Evolutionary conservation across 2,113 vertebrate species (phyloP), one percentile per base, ranked within the genome.

Genomic region (Plotosus lineatus): DNA sequence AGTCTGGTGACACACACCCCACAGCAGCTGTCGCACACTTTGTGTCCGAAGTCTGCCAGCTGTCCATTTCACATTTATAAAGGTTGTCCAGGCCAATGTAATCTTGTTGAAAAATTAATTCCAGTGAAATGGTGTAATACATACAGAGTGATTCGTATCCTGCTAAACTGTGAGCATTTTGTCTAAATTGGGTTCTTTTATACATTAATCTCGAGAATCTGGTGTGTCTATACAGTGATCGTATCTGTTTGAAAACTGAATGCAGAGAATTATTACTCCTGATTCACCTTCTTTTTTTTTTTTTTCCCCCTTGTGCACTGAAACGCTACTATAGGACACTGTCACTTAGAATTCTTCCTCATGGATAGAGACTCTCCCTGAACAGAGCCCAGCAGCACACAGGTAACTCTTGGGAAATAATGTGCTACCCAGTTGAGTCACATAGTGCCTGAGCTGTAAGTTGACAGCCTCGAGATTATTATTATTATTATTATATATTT

Each of bases 401-500:
- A 66, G 78, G 74, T 63, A 82, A 58, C 75, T 83, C 78, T 44
- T 51, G 81, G 78, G 85, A 81, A 78, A 81, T 74, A 79, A 81
- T 60, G 68, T n/a, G 31, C 78, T 75, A 60, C 51, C 3, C 28
- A 48, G 55, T 83, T 77, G 56, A 81, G 81, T 53, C 66, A 72
- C 63, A 74, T 77, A 46, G 56, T 33, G 65, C 7, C 38, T 38
- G 81, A 81, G 81, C 36, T 50, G 26, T 66, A 69, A 65, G 60
- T 61, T 81, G 84, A 78, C 84, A 86, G 68, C 28, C 75, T 7
- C 17, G 23, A 77, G 60, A 74, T 83, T 60, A 86, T 81, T n/a
- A n/a, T n/a, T n/a, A n/a, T n/a, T n/a, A n/a, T n/a, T n/a, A n/a
- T n/a, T n/a, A n/a, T n/a, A n/a, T n/a, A n/a, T n/a, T n/a, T 83